Evolutionary conservation across 2,113 vertebrate species (phyloP), one percentile per base, ranked within the genome.

Genomic region (Puma concolor): DNA sequence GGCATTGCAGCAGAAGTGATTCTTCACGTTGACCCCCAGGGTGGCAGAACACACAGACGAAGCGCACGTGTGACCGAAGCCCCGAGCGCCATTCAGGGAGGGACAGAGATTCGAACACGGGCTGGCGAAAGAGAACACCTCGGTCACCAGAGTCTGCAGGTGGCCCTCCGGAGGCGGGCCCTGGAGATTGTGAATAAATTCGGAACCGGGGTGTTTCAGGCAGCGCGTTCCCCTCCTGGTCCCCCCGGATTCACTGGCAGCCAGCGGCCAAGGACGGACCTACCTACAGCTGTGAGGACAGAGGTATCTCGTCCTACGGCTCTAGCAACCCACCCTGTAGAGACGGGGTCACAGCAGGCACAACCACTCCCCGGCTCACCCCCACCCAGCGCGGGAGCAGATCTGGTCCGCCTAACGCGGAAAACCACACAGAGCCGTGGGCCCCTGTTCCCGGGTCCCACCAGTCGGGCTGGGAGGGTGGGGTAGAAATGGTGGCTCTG

Each of bases 371-470:
- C 48, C n/a, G 17, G 15, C 12, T 16, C 17, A 13, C 5, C 11
- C 31, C 44, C 48, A 29, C n/a, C 2, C 25, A 36, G 13, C 25
- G 1, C 12, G 69, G 63, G 17, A 19, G 41, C 13, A 14, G 33
- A 57, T 33, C 81, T 3, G 1, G 9, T 13, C 2, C 14, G 17
- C 41, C 87, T 25, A 27, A 1, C 36, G 48, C 14, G 41, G 48
- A 25, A 52, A 0, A 44, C 3, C 4, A 19, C 72, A 10, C 14
- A 17, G 4, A 57, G 11, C 11, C 54, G n/a, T 5, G 23, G 23
- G 54, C 2, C 14, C 7, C 27, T 0, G 0, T 5, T 13, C 60
- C 10, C 1, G 13, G 25, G 57, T 11, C 19, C 10, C 17, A 1
- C 9, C 41, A 14, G 12, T 12, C 69, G 23, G 25, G 14, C 38